These are phyloP conservation scores for Suillia variegata DNA, from an alignment of 2,888 invertebrate genomes.

Conservation along the genomic window DNA sequence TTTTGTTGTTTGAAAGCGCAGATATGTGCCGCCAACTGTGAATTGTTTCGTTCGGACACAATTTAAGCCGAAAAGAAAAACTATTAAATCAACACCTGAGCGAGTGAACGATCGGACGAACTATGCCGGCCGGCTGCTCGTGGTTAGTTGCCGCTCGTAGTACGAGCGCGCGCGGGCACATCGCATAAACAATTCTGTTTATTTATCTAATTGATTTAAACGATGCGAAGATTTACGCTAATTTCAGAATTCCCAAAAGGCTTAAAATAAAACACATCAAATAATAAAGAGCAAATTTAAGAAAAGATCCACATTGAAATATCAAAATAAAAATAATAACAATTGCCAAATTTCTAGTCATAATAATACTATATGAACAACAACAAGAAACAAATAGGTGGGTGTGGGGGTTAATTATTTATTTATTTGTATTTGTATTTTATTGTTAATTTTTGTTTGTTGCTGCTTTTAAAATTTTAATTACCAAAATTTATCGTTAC, in stretches of 20 bases:
- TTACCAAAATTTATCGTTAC: not conserved
- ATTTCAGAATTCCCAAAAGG: not conserved
- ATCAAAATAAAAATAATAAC: not conserved
- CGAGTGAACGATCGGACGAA: not conserved
- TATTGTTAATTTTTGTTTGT: too few species aligned
- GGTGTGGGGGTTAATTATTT: too few species aligned
- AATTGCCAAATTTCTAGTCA: not conserved
- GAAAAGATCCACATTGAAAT: slow-evolving; percentile 8
- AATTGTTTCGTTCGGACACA: slow-evolving; percentile 8
- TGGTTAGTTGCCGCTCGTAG: too few species aligned
- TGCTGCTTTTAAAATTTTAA: too few species aligned
- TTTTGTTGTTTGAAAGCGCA: too few species aligned
- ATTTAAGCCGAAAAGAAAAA: slow-evolving; percentile 2
- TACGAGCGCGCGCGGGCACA: too few species aligned
- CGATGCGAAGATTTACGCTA: not conserved
- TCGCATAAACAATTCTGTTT: too few species aligned
- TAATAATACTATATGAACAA: not conserved
- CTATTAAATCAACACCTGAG: slow-evolving; percentile 2
- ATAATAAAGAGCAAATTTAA: not conserved
- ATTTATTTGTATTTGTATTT: too few species aligned
- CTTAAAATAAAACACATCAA: not conserved
- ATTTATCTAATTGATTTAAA: slow-evolving; percentile 12
- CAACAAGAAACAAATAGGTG: not conserved
- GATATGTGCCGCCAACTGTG: slow-evolving; percentile 3
- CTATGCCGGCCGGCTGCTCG: slow-evolving; percentile 15